phyloP scores from a whole-genome alignment of 2,888 invertebrate species.

The Zhuqinia jingwanae region DNA sequence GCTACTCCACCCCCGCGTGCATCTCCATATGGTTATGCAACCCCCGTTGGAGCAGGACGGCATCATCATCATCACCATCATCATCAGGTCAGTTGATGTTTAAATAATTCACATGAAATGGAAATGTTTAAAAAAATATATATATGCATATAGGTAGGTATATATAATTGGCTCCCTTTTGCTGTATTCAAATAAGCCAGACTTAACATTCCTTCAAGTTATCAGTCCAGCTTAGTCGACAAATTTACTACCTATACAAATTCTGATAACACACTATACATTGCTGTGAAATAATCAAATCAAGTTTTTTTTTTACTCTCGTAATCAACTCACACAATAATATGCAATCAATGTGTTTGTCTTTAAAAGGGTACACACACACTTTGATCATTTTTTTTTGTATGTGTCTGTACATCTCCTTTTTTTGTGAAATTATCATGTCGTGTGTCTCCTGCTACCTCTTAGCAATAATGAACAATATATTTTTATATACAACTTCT shows the following conservation, averaged over 20 bases:
- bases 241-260: slow-evolving; percentile 9
- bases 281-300: slow-evolving; percentile 12
- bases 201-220: slow-evolving; percentile 27
- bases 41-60: slow-evolving; percentile 37
- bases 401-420: neutral
- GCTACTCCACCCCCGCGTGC: slow-evolving; percentile 68
- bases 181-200: neutral
- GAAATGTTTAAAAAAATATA: too few relatives aligned
- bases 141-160: too few relatives aligned
- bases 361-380: neutral
- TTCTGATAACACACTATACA: slow-evolving; percentile 3
- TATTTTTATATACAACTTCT: neutral
- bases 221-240: slow-evolving; percentile 27
- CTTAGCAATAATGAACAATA: too few relatives aligned
- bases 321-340: too few relatives aligned
- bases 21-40: slow-evolving; percentile 67
- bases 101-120: neutral
- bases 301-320: neutral
- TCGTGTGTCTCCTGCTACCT: slow-evolving; percentile 64
- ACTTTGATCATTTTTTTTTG: slow-evolving; percentile 7
- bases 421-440: slow-evolving; percentile 16
- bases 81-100: slow-evolving; percentile 45
- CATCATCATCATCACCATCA: slow-evolving; percentile 62
- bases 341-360: too few relatives aligned
- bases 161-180: too few relatives aligned